Base-by-base conservation (phyloP, 2,888 invertebrate genomes). In the Pristionchus mayeri region DNA sequence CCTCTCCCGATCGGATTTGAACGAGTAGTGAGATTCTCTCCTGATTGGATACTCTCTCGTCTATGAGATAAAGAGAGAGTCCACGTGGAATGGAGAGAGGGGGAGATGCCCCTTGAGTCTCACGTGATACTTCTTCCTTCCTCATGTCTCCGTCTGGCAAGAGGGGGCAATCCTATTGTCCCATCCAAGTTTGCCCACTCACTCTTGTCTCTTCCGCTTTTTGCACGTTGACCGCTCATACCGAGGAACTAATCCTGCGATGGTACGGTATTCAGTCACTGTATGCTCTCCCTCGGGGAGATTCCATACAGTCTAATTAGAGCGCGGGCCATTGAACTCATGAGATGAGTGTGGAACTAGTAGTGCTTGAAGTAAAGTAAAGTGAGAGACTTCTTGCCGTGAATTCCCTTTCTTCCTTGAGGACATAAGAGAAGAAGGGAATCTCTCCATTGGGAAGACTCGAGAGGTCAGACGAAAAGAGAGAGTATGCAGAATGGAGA, bases 301-400 rank as follows among this genome's bases (percentile, higher is more conserved):
- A 11, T 24, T 24, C 21, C 24, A 24, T 24, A 21, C 21, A 11
- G 9, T 57, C 57, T 57, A 57, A 11, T 11, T n/a, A 24, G 21
- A 4, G 21, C 57, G 24, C 57, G 57, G 3, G 24, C 57, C 57
- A 57, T 57, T 57, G 57, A 57, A 57, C 57, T 24, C 57, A 57
- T 57, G 30, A 63, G n/a, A n/a, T n/a, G n/a, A n/a, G n/a, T n/a
- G 57, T 27, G 60, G 63, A 30, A 63, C 63, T 63, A 13, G 63
- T 63, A 63, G 63, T 63, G 30, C 63, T 30, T 63, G 63, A 63
- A 57, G 57, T n/a, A 34, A 30, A 63, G 63, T 30, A 34, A 63
- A 34, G 63, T 63, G 54, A 54, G n/a, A 34, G 63, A 3, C 7
- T 30, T 34, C 34, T 34, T 63, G 63, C 63, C 30, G 63, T 13